Conservation (phyloP, 2,113 vertebrate species). For the Brienomyrus brachyistius region DNA sequence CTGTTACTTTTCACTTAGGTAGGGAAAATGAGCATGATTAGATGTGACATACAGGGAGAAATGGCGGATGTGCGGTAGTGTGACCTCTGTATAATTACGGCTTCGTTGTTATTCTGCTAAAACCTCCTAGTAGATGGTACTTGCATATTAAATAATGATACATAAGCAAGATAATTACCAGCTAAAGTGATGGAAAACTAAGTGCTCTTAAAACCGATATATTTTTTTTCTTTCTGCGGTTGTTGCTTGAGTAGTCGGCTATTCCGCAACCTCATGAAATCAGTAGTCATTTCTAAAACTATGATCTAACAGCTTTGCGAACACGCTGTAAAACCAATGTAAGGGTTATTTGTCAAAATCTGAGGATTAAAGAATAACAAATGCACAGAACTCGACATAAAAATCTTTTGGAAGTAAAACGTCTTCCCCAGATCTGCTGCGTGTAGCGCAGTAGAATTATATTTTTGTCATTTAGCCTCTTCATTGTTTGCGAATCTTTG, state of each 20-base stretch:
- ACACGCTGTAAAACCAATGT: not conserved
- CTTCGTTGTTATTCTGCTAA: constrained; percentile 48
- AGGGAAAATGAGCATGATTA: constrained; percentile 39
- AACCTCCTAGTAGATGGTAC: constrained; percentile 40
- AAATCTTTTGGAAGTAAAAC: not conserved
- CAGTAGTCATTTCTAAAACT: not conserved
- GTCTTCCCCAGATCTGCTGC: not conserved
- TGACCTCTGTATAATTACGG: constrained; percentile 54
- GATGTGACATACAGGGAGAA: constrained; percentile 35
- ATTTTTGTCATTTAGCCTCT: not conserved
- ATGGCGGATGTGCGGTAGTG: constrained; percentile 44
- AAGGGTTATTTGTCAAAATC: not conserved
- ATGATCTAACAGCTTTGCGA: not conserved
- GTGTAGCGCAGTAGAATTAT: not conserved
- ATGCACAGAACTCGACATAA: not conserved
- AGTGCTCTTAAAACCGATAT: not conserved
- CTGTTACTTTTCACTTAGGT: constrained; percentile 19
- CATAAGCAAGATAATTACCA: constrained; percentile 31
- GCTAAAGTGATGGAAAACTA: not conserved
- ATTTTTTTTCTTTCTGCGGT: not conserved
- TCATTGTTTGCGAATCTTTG: not conserved
- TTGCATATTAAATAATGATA: constrained; percentile 49
- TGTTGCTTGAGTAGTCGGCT: not conserved
- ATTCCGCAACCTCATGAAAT: not conserved
- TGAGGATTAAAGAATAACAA: not conserved